Base-by-base conservation (phyloP, 2,888 invertebrate species). In the Cosmia trapezina region DNA sequence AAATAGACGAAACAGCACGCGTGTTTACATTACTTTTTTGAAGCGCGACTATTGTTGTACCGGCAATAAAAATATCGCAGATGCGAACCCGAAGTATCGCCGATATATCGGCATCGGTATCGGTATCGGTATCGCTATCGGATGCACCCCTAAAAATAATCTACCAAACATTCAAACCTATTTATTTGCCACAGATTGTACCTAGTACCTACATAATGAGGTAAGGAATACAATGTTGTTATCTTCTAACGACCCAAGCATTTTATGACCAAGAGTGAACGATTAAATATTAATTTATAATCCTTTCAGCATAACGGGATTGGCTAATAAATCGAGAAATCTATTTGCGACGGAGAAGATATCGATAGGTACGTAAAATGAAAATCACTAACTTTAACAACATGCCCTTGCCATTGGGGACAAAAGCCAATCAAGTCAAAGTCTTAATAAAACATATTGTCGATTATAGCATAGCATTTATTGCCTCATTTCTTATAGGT, bases 271-370 rank as follows among this genome's bases (percentile, higher is more conserved):
- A n/a, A 47, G 33, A 75, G 60, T 66, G 53, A 61, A 45, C 75
- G 60, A 80, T 77, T 65, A 80, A 80, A 77, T 77, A 77, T 77
- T 73, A 80, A 77, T 77, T 77, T 77, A 77, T 77, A 65, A 80
- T 80, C 80, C 51, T 80, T 80, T 80, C 66, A 74, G 12, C 22
- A 37, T 80, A 80, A 51, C 80, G 80, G 80, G 51, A 62, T 74
- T 56, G 7, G 41, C 19, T 53, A 74, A 74, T 77, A 80, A 80
- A 77, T 77, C 54, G 41, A 43, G 74, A 51, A 57, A 53, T 47
- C n/a, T 60, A 22, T 79, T 6, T 51, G 62, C 62, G 17, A 47
- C 28, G 28, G n/a, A 33, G 33, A 22, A 57, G 45, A 12, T 5
- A 11, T 9, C 11, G 11, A n/a, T n/a, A 11, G 51, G 33, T 33